Base-by-base conservation (phyloP, 2,888 invertebrate genomes). In the Eupeodes luniger region DNA sequence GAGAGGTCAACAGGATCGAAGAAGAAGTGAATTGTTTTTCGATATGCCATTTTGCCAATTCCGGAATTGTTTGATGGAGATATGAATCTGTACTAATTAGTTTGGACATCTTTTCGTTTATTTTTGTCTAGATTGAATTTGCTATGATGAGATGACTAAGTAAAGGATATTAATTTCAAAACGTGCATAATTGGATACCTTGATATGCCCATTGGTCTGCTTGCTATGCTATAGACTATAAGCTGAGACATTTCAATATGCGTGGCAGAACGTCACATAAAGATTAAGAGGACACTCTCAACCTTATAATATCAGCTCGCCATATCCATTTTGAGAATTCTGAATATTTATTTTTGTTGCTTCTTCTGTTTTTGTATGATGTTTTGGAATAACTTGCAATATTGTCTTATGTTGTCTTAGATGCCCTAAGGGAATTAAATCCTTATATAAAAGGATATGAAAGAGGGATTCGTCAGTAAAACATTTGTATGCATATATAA, bases 51-150 rank as follows among this genome's bases (percentile, higher is more conserved):
- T 72, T 67, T 40, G 40, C 40, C 40, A 40, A 40, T 40, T 27
- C 27, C 40, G 55, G 36, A 84, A 87, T 84, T 81, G 80, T 84
- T 80, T 87, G 86, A 87, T 83, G 67, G 76, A 83, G 83, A 87
- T 84, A 87, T 84, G 80, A 87, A 87, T 87, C 87, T 87, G 84
- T 80, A 77, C 87, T 87, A 87, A 87, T 87, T 87, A 87, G 87
- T 87, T 87, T 80, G 80, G 66, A 80, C 76, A 80, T 74, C 62
- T 75, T 49, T 61, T 19, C 40, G 6, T 40, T 40, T 40, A 7
- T 3, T 40, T 40, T 40, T 40, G 40, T 5, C 27, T 47, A 53
- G 49, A 83, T 80, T 79, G 83, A 80, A 76, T 76, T 66, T 40
- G 49, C 16, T 40, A 34, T 53, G 40, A 55, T 59, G 12, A 27